Base-by-base conservation (phyloP, 2,888 invertebrate species). In the Ligdia adustata region DNA sequence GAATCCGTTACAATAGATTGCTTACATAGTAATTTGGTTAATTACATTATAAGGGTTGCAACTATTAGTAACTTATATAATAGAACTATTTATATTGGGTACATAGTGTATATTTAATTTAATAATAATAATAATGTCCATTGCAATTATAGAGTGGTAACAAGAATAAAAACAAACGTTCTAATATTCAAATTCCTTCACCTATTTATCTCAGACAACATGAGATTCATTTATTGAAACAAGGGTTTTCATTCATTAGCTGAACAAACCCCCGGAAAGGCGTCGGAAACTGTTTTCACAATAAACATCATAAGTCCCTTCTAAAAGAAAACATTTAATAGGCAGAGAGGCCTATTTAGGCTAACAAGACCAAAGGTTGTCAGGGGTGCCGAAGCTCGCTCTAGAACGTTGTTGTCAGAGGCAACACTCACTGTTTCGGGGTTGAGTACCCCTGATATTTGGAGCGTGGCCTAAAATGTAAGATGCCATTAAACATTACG, bases 331-430 rank as follows among this genome's bases (percentile, higher is more conserved):
- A 71, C 66, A 72, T 66, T 64, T 61, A 55, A 59, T 54, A 52
- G 60, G 59, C 31, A 49, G 58, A 68, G 64, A 64, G 70, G 68
- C 62, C 72, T 72, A 75, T 72, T 74, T 74, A 72, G 66, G 58
- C 58, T 60, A 53, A 56, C 55, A 50, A 55, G 49, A 50, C 60
- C 58, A 59, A 66, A 62, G 60, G 57, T 46, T 55, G 51, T 51
- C 55, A 53, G 60, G 53, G 51, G 60, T 63, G 65, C 60, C 60
- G 56, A 50, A 61, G 42, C 53, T 55, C 62, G 42, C 53, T 55
- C 62, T 55, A 59, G 68, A 68, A 72, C 70, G 66, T 66, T 82
- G 79, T 82, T 84, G 73, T 80, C 69, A 73, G 61, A 77, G 69
- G 67, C 68, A 82, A 82, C 75, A 79, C 78, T 76, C 62, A 46